Evolutionary conservation across 2,797 vertebrate species (phyloP).

Genomic region (Pangasius mekongensis): DNA sequence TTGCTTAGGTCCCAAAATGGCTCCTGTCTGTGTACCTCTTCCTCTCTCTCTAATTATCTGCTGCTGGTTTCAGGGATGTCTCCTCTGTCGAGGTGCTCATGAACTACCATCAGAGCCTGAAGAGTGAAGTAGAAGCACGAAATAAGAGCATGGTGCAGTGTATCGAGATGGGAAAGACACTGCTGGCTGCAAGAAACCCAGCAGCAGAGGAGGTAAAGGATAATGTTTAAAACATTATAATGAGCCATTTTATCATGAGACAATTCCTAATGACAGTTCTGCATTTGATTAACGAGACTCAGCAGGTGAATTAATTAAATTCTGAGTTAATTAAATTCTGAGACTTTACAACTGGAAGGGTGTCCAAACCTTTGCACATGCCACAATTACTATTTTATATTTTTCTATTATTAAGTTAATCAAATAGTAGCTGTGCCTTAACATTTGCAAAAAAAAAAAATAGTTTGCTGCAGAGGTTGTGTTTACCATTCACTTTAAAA

Average conservation of each 20-base stretch:
- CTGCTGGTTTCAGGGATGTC: slow-evolving; percentile 81
- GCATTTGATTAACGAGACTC: background rate
- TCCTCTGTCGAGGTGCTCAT: slow-evolving; percentile 94
- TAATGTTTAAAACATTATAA: background rate
- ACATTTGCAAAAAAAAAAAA: too few species aligned
- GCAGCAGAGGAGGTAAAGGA: slow-evolving; percentile 86
- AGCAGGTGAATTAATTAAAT: background rate
- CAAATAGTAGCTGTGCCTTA: too few species aligned
- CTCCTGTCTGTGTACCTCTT: background rate
- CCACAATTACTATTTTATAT: background rate
- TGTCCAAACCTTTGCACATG: background rate
- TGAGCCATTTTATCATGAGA: background rate
- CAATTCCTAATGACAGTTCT: background rate
- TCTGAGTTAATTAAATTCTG: background rate
- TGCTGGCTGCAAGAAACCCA: slow-evolving; percentile 85
- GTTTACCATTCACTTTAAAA: too few species aligned
- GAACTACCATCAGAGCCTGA: slow-evolving; percentile 93
- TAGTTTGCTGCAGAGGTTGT: too few species aligned
- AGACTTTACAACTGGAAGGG: background rate
- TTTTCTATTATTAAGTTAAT: background rate
- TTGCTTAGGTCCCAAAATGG: background rate
- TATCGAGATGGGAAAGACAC: slow-evolving; percentile 88
- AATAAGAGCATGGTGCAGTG: slow-evolving; percentile 81
- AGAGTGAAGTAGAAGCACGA: slow-evolving; percentile 88
- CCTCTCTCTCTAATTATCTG: slow-evolving; percentile 48